These are phyloP conservation scores for Aldabrachelys gigantea DNA, from an alignment of 2,113 vertebrate genomes.

Conservation along the genomic window DNA sequence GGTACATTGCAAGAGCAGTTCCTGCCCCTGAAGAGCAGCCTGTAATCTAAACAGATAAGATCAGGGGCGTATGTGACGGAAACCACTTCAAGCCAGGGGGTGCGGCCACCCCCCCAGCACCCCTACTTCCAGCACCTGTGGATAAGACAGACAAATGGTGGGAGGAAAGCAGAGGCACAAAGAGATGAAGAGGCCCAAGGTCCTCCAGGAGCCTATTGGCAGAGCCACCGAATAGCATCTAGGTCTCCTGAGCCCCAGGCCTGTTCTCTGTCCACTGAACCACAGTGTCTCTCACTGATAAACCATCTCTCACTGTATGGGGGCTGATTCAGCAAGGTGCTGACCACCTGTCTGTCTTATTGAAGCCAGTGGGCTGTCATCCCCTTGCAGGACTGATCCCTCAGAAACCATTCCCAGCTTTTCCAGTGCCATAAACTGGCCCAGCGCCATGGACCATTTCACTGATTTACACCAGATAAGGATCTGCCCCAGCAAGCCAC, in stretches of 20 bases:
- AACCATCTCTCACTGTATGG: background rate
- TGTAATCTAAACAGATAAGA: too few species aligned
- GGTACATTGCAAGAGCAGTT: background rate
- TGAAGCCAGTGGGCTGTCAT: background rate
- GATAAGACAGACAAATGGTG: too few species aligned
- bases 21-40: background rate
- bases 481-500: rapidly evolving
- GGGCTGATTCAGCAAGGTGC: background rate
- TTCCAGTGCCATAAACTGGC: background rate
- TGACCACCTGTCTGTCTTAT: background rate
- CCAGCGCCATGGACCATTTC: background rate
- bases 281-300: background rate
- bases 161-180: rapidly evolving
- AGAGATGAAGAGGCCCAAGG: background rate
- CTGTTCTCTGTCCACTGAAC: background rate
- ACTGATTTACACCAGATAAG: background rate
- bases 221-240: background rate
- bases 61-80: too few species aligned
- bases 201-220: background rate
- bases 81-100: too few species aligned
- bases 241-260: background rate
- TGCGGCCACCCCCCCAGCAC: too few species aligned
- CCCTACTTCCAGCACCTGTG: too few species aligned
- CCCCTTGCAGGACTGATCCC: background rate
- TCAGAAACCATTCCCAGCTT: too few species aligned